Conservation (phyloP, 2,113 vertebrate genomes). For the Mobula hypostoma region DNA sequence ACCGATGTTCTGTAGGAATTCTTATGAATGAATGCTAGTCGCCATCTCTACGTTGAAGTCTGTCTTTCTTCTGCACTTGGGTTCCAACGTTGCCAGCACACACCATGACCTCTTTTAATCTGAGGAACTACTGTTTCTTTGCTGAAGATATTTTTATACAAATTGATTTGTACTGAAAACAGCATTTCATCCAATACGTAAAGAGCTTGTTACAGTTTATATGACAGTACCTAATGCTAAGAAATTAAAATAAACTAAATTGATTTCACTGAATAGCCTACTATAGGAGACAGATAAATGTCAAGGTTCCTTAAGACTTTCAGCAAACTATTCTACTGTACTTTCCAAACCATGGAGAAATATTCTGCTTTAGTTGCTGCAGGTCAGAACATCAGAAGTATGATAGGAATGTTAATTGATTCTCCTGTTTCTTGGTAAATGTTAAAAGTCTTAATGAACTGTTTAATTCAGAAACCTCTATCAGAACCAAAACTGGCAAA, state of each 20-base stretch:
- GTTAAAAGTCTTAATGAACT: neutral
- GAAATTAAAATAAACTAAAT: neutral
- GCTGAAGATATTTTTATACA: neutral
- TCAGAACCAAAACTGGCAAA: neutral
- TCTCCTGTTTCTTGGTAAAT: neutral
- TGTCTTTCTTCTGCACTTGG: no score
- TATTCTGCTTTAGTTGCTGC: neutral
- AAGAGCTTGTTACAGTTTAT: neutral
- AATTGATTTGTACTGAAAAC: neutral
- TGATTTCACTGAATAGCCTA: neutral
- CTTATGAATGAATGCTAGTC: no score
- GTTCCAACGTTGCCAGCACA: no score
- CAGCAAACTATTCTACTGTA: neutral
- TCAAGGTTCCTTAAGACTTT: neutral
- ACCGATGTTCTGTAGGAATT: no score
- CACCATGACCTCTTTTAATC: neutral
- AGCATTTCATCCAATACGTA: neutral
- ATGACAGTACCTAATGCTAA: neutral
- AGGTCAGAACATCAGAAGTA: neutral
- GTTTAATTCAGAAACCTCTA: neutral
- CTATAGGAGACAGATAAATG: neutral
- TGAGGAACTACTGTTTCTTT: neutral
- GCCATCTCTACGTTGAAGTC: no score
- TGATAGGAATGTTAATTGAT: neutral
- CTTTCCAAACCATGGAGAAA: neutral